Percentiles rank a stretch among this genome's conserved stretches.
These are phyloP conservation scores for Apostichopus leukothele DNA, from an alignment of 53 echinoderm and acorn worm species.

Conservation along the genomic window DNA sequence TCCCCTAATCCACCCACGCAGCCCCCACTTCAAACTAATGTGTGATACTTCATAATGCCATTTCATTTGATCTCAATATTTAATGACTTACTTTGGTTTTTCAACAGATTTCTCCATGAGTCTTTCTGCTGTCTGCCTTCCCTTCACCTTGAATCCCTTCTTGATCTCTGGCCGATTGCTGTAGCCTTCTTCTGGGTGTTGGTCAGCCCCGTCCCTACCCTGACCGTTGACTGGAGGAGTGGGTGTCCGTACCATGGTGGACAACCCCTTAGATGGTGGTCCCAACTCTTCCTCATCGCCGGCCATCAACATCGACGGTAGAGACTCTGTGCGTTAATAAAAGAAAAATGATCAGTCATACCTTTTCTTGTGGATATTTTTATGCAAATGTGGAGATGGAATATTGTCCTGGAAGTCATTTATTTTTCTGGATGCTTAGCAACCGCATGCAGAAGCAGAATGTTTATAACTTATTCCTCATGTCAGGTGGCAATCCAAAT, in stretches of 20 bases:
- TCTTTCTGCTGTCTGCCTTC: conserved; percentile 39
- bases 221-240: conserved; percentile 69
- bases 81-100: conserved; percentile 73
- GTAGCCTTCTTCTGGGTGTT: conserved; percentile 35
- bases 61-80: too few relatives aligned
- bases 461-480: too few relatives aligned
- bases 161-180: conserved; percentile 7
- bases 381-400: too few relatives aligned
- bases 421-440: too few relatives aligned
- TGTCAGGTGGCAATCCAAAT: too few relatives aligned
- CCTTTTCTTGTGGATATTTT: too few relatives aligned
- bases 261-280: conserved; percentile 72
- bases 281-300: conserved; percentile 90
- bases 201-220: conserved; percentile 55
- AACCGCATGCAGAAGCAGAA: too few relatives aligned
- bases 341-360: too few relatives aligned
- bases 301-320: conserved; percentile 88
- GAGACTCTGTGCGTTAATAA: conserved; percentile 58
- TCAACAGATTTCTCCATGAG: conserved; percentile 19
- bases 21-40: too few relatives aligned
- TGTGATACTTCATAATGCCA: too few relatives aligned
- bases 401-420: too few relatives aligned
- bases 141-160: conserved; percentile 4
- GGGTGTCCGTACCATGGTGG: conserved; percentile 59
- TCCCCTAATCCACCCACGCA: too few relatives aligned